Base-by-base conservation (phyloP, 2,888 invertebrate genomes). In the Pharmacophagus antenor region DNA sequence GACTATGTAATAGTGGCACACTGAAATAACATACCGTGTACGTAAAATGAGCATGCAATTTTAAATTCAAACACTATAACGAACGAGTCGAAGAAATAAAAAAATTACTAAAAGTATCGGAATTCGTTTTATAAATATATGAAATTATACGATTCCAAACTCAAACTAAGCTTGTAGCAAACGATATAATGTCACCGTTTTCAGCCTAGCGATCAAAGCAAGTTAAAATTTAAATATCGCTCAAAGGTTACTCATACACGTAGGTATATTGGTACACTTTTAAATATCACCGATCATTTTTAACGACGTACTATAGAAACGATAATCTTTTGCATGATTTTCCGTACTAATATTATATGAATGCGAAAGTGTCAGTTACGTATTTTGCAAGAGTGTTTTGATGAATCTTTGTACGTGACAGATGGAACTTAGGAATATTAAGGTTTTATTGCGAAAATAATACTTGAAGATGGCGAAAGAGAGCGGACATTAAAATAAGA, bases 141-240 rank as follows among this genome's bases (percentile, higher is more conserved):
- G 41, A 57, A 57, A 51, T 27, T 50, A 57, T 50, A 49, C 49
- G 8, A 49, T 56, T 21, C 6, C 49, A 49, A 44, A 41, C 42
- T 42, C 37, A 37, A 25, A 49, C 42, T 56, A 27, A 42, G 20
- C n/a, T 17, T 17, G 12, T 49, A 41, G 23, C 42, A 27, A n/a
- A 22, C 47, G 52, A 58, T 47, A 52, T 47, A 47, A 52, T 52
- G 47, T 58, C 37, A 52, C 37, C 46, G 25, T 46, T 58, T 58
- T 52, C 52, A 52, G 37, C 37, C 37, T 52, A 25, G 47, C 52
- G 58, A 52, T 52, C 58, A 58, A 58, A 58, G 58, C 46, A 23
- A 51, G 23, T 51, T 52, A 18, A 52, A 58, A 52, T 58, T 58
- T 58, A 58, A 58, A 58, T 58, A 52, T 52, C 52, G 52, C 52